A percentile compares a stretch with the other conserved stretches of the same genome.
These are phyloP conservation scores for Ameiurus melas DNA, from an alignment of 2,113 vertebrate genomes.

Conservation along the genomic window DNA sequence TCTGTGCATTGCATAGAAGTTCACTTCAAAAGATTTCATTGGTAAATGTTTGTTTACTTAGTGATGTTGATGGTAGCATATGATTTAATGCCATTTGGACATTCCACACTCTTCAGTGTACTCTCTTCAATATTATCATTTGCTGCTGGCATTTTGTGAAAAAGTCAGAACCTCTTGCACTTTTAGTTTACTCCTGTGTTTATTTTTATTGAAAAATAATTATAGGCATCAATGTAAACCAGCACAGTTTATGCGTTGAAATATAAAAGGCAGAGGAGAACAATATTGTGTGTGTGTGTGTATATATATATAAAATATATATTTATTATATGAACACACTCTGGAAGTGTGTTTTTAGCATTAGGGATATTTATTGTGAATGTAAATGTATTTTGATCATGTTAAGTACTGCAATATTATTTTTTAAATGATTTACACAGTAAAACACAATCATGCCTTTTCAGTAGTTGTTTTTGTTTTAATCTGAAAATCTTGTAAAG, in stretches of 20 bases:
- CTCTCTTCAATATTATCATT: slow-evolving; percentile 37
- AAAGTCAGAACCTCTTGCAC: slow-evolving; percentile 25
- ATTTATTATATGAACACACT: slow-evolving; percentile 34
- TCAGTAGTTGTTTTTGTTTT: slow-evolving; percentile 33
- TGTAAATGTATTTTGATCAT: slow-evolving; percentile 49
- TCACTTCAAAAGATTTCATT: slow-evolving; percentile 16
- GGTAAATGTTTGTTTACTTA: slow-evolving; percentile 33
- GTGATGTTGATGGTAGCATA: slow-evolving; percentile 24
- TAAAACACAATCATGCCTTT: slow-evolving; percentile 35
- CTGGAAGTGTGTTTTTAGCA: slow-evolving; percentile 51
- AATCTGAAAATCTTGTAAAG: slow-evolving; percentile 19
- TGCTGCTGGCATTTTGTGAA: slow-evolving; percentile 44
- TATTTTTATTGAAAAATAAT: slow-evolving; percentile 23
- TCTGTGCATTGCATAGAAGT: neutral
- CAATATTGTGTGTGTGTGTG: neutral
- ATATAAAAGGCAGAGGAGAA: slow-evolving; percentile 1
- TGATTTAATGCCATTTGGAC: slow-evolving; percentile 18
- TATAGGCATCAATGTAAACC: slow-evolving; percentile 7
- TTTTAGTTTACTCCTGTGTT: slow-evolving; percentile 30
- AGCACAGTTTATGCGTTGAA: slow-evolving; percentile 28
- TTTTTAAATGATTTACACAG: neutral
- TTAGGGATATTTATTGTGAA: slow-evolving; percentile 52
- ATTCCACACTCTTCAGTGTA: slow-evolving; percentile 38
- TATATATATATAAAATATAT: neutral
- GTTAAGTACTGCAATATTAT: slow-evolving; percentile 30